These are phyloP conservation scores for Okapia johnstoni DNA, from an alignment of 2,113 vertebrate genomes.

Conservation along the genomic window DNA sequence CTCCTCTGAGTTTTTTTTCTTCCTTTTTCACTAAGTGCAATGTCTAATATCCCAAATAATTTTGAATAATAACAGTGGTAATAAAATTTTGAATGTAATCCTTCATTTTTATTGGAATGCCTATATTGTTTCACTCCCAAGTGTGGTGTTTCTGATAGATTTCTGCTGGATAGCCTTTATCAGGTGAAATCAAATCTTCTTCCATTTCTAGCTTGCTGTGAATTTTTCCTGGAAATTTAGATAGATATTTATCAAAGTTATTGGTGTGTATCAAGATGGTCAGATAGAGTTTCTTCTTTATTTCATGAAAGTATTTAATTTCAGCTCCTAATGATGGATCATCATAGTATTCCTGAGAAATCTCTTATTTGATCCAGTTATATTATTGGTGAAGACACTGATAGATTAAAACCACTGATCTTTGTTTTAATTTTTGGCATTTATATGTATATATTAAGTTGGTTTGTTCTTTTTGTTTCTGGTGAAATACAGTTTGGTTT, in stretches of 20 bases:
- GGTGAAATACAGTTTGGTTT: background rate
- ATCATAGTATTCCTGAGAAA: background rate
- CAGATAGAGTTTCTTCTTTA: background rate
- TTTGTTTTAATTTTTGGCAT: background rate
- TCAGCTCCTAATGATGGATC: background rate
- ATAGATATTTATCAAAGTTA: background rate
- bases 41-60: background rate
- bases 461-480: background rate
- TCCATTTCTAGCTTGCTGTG: background rate
- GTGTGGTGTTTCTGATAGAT: background rate
- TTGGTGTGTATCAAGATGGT: background rate
- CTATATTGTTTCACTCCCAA: background rate
- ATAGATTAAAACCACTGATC: background rate
- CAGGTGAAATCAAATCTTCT: background rate
- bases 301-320: background rate
- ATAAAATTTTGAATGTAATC: background rate
- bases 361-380: background rate
- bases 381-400: background rate
- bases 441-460: background rate
- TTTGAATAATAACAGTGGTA: background rate
- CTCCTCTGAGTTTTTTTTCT: background rate
- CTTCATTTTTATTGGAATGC: background rate
- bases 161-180: background rate
- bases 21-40: background rate
- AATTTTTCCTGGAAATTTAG: background rate